Evolutionary conservation across 2,888 invertebrate species (phyloP), one percentile per base, ranked within the genome.

Genomic region (Eupsilia transversa): DNA sequence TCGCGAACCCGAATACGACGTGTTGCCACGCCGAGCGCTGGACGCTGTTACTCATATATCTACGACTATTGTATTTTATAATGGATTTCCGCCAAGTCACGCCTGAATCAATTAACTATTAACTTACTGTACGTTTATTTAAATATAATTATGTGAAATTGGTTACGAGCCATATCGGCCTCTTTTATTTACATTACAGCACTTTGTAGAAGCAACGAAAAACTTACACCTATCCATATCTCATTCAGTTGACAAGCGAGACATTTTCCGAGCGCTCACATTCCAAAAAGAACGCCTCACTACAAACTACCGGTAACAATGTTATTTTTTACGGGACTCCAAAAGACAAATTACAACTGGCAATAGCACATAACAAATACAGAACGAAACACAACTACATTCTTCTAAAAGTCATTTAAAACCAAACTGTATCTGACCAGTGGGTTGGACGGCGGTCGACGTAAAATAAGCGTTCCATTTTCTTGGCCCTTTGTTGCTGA

Each of bases 361-460:
- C 67, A 71, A 86, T 71, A 77, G 46, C 60, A 75, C 61, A 72
- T 69, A 78, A 69, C 68, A 78, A 85, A 78, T 73, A 78, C 56
- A 49, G 56, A 57, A 86, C 70, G 63, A 72, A 74, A 72, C 69
- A 65, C 61, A 74, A 75, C 74, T 82, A 78, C 80, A 83, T 88
- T 86, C 81, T 83, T 89, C 75, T 77, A 83, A 89, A 88, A 88
- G 82, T 82, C 87, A 85, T 89, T 89, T 89, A 84, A 84, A 87
- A 84, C 77, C 77, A 83, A 87, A 88, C 82, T 86, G 77, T 83
- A 86, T 85, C 79, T 79, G 89, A 86, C 86, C 89, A 84, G 79
- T 60, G 72, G 76, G 67, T 77, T 63, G 80, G 80, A 60, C 72
- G 77, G 76, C 63, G 57, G 80, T 64, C 68, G 79, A 86, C 83